Evolutionary conservation across 1,140 invertebrate species (phyloP), one percentile per base, ranked within the genome.

Genomic region (Bombus terrestris): DNA sequence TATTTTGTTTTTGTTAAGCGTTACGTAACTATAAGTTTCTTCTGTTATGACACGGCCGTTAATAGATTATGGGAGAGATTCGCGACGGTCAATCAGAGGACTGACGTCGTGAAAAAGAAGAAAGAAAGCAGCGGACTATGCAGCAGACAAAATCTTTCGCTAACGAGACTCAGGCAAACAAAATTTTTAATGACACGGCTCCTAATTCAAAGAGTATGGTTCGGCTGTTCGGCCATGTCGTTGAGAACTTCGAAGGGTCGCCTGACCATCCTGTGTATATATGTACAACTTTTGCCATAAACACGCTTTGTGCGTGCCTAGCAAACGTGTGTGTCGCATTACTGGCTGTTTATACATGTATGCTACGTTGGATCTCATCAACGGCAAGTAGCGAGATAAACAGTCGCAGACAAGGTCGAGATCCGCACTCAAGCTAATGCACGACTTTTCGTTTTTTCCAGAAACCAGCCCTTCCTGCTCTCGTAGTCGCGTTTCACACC

Each of bases 351-450:
- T 73, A 62, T 22, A 71, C 53, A 43, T 43, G 76, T 62, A 62
- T 18, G 72, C 22, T 13, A 32, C 39, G 53, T 80, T 10, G 57
- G 59, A 66, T 75, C 79, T 86, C 81, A 88, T 85, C 78, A 86
- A 83, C 78, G 73, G 37, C 77, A 75, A 83, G 83, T 81, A 74
- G 81, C 81, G 83, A 81, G 87, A 89, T 89, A 89, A 89, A 89
- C 83, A 90, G 74, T 39, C 66, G 47, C 41, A 68, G 86, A 71
- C 69, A 41, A 72, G 77, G 62, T 81, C 41, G 37, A 81, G 66
- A 64, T 47, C 57, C 57, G 66, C 76, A 83, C 80, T 83, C 68
- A 43, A 47, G 59, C 35, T 88, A 86, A 88, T 90, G 80, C 72
- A 47, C 62, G 71, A 81, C 28, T 43, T 86, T 74, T 81, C 68